Conservation (phyloP, 1,140 invertebrate genomes). For the Caerostris extrusa region DNA sequence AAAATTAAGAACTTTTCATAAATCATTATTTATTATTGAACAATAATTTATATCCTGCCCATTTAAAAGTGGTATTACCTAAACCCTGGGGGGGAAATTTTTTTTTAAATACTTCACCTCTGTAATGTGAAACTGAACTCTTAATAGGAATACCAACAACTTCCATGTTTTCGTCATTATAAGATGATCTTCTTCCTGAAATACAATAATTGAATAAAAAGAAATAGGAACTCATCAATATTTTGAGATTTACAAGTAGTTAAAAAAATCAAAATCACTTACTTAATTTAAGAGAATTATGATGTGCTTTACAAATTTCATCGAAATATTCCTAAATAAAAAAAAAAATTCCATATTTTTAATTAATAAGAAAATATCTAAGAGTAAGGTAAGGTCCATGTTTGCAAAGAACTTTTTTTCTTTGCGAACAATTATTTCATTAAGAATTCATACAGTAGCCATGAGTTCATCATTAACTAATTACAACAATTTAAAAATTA, state of each 20-base stretch:
- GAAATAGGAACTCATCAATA: background rate
- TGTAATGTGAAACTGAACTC: slow-evolving; percentile 17
- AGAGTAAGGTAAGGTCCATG: no score
- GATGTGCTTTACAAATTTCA: background rate
- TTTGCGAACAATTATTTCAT: no score
- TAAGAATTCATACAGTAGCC: no score
- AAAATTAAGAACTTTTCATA: no score
- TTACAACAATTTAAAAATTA: no score
- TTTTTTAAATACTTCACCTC: background rate
- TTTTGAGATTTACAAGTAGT: background rate
- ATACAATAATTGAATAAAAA: background rate
- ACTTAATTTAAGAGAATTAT: background rate
- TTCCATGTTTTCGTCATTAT: background rate
- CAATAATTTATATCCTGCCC: no score
- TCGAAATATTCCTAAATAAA: slow-evolving; percentile 11
- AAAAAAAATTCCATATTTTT: background rate
- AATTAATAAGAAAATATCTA: no score
- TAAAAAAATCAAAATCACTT: slow-evolving; percentile 31
- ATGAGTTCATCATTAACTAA: no score
- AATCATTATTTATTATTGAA: no score
- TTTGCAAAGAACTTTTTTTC: no score
- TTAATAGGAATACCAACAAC: background rate
- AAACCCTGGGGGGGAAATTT: background rate
- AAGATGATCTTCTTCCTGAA: slow-evolving; percentile 10
- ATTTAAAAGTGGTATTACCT: background rate